Evolutionary conservation across 1,140 invertebrate genomes (phyloP).

Genomic region (Neotoxoptera formosana): DNA sequence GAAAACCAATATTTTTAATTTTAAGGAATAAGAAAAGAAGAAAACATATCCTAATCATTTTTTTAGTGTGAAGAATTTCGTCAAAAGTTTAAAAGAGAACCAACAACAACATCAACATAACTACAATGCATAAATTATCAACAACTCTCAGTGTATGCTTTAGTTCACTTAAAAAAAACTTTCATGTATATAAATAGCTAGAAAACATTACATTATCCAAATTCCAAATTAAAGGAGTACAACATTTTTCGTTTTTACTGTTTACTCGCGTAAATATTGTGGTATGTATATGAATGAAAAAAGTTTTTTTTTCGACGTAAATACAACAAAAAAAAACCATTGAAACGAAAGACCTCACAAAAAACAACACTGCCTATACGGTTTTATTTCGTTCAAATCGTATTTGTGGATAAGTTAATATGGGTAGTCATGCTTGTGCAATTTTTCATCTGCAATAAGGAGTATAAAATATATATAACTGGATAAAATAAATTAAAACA

Average conservation of each 20-base stretch:
- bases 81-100: background rate
- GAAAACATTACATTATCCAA: background rate
- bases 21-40: background rate
- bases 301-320: background rate
- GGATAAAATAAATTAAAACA: background rate
- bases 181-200: background rate
- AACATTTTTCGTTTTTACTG: background rate
- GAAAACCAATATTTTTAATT: background rate
- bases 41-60: background rate
- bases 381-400: background rate
- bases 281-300: background rate
- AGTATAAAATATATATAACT: background rate
- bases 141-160: background rate
- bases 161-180: background rate
- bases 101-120: background rate
- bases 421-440: background rate
- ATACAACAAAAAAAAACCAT: background rate
- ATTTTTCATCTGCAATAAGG: background rate
- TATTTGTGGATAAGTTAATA: background rate
- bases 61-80: background rate
- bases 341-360: background rate
- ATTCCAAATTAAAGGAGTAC: background rate
- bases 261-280: background rate
- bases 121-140: background rate
- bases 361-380: background rate